phyloP scores from a whole-genome alignment of 2,888 invertebrate genomes.

The Galeopsomyia nigrocyanea region DNA sequence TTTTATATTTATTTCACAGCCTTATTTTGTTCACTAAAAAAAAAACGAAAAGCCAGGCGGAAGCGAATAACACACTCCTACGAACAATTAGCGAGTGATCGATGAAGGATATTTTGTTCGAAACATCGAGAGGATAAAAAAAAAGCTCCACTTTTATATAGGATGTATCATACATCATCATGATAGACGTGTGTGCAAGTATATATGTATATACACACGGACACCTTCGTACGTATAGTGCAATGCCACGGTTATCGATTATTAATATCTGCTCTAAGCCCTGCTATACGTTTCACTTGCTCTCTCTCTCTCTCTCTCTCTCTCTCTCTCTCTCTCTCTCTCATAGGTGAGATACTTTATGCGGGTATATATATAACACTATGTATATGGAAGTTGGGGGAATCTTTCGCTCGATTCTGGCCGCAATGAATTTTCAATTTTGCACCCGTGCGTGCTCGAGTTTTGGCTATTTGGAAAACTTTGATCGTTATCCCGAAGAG shows the following conservation, averaged over 20 bases:
- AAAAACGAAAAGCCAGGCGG: slow-evolving; percentile 19
- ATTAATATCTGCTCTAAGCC: slow-evolving; percentile 42
- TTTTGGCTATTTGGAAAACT: slow-evolving; percentile 20
- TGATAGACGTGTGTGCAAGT: too few species aligned
- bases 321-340: too few species aligned
- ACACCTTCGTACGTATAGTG: not conserved
- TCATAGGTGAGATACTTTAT: too few species aligned
- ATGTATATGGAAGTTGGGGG: slow-evolving; percentile 32
- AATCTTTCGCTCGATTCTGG: slow-evolving; percentile 28
- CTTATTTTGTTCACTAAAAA: slow-evolving; percentile 30
- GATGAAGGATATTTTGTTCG: not conserved
- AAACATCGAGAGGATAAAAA: not conserved
- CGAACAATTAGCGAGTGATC: slow-evolving; percentile 1
- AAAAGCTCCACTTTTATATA: not conserved
- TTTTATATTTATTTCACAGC: slow-evolving; percentile 36
- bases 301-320: too few species aligned
- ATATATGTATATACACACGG: too few species aligned
- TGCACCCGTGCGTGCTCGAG: not conserved
- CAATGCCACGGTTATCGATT: slow-evolving; percentile 24
- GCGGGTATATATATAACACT: slow-evolving; percentile 14
- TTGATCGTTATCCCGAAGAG: not conserved
- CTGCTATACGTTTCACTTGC: slow-evolving; percentile 38
- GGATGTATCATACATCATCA: not conserved
- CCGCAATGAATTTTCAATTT: slow-evolving; percentile 24
- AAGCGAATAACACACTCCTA: slow-evolving; percentile 14